Base-by-base conservation (phyloP, 2,888 invertebrate species). In the Amiota minor region DNA sequence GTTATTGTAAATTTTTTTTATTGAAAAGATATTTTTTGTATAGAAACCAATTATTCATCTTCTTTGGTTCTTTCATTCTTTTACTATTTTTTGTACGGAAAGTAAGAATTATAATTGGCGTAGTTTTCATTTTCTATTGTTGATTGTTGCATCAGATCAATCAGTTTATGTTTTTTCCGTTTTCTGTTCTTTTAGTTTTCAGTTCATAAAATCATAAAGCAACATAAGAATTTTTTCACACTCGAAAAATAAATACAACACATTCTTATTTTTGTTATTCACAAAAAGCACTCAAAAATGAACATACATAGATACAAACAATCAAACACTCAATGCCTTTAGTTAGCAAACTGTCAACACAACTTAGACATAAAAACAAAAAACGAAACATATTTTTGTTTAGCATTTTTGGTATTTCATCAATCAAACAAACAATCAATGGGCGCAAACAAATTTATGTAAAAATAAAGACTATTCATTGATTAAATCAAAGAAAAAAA, bases 401-500 rank as follows among this genome's bases (percentile, higher is more conserved):
- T 67, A 67, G 49, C 67, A 67, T 67, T 67, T 67, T 67, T 67
- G 67, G 1, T 20, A 20, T 59, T n/a, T 46, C 67, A 67, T 67
- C 50, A 47, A 59, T 59, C 9, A 59, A 20, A 16, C 2, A 35
- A 35, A 35, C 23, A 23, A 23, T 23, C 23, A 35, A 35, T 35
- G 35, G 35, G 35, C 35, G 6, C 35, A 1, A 59, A 59, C 12
- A 59, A 35, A 35, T 35, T 35, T 9, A 53, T 59, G 23, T 20
- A 59, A 59, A 59, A 59, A 59, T 59, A 59, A 59, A 18, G 11
- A 59, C 20, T 20, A 59, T 59, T 59, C 59, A 59, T 59, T 35
- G 35, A 35, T 35, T 3, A 35, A 35, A 35, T 20, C 59, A 59
- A 59, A 59, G 16, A 18, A 9, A 59, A 11, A 20, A 59, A 9